Percentiles rank a stretch among this genome's conserved stretches.
phyloP scores from a whole-genome alignment of 1,140 invertebrate species.

The Aphis craccivora region DNA sequence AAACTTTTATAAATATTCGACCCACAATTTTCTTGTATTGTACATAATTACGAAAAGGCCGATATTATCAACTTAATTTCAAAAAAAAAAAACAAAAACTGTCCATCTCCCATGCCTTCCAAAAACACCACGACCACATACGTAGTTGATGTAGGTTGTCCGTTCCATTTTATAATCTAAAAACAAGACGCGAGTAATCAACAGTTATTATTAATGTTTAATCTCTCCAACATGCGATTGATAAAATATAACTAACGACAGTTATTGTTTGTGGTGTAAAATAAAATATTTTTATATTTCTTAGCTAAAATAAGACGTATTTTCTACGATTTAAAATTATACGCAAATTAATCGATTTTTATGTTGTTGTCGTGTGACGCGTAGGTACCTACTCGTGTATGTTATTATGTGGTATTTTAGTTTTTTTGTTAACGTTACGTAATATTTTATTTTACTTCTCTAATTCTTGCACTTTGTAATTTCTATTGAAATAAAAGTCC shows the following conservation, averaged over 20 bases:
- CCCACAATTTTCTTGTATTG: neutral
- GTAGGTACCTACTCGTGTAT: neutral
- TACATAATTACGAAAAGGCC: neutral
- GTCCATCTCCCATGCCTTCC: neutral
- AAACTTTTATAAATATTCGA: neutral
- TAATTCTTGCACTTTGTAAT: neutral
- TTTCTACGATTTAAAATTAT: neutral
- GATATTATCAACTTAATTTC: neutral
- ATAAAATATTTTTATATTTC: neutral
- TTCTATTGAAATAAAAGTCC: neutral
- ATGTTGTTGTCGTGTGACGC: too few species aligned
- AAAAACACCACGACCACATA: neutral
- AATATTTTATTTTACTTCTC: neutral
- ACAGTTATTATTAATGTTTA: neutral
- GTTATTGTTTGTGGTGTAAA: neutral
- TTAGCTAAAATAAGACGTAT: neutral
- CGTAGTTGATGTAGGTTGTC: neutral
- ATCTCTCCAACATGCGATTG: neutral
- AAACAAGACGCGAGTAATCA: neutral
- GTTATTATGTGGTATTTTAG: neutral
- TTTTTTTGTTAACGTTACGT: neutral
- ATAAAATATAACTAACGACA: neutral
- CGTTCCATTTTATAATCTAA: neutral
- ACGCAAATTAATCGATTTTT: neutral
- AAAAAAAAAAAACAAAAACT: neutral